Conservation (phyloP, 2,797 vertebrate genomes). For the Todus mexicanus region DNA sequence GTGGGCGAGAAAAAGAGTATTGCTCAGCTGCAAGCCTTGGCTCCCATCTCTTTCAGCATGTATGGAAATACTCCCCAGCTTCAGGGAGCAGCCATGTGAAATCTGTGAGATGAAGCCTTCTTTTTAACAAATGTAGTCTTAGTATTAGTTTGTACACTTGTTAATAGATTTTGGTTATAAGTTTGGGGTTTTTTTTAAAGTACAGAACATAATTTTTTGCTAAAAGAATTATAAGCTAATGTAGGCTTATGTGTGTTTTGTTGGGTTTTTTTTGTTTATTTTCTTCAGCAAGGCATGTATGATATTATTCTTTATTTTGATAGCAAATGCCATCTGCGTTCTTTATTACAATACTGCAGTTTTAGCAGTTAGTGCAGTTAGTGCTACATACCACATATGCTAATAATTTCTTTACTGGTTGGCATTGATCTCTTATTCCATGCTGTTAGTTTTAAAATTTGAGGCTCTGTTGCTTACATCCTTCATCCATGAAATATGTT, state of each 20-base stretch:
- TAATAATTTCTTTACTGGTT: not conserved
- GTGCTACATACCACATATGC: not conserved
- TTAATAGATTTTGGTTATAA: not conserved
- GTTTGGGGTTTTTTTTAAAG: not conserved
- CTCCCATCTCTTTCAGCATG: not conserved
- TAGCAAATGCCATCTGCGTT: not conserved
- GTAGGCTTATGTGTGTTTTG: no score
- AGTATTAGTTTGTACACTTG: not conserved
- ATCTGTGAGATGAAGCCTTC: not conserved
- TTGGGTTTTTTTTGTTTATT: not conserved
- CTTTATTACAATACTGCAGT: not conserved
- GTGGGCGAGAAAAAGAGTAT: not conserved
- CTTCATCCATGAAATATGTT: not conserved
- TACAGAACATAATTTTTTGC: not conserved
- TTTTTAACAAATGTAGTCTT: not conserved
- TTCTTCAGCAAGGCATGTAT: not conserved
- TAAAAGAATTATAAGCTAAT: not conserved
- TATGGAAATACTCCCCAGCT: not conserved
- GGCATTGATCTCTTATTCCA: not conserved
- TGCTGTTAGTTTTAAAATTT: not conserved
- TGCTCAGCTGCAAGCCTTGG: not conserved
- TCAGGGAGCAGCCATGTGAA: not conserved
- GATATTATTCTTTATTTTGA: not conserved
- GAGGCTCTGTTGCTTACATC: not conserved
- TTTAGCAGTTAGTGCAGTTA: slow-evolving; percentile 26